A percentile compares a stretch with the other conserved stretches of the same genome.
These are phyloP conservation scores for Muntiacus muntjak DNA, from an alignment of 2,113 vertebrate species.

Conservation along the genomic window DNA sequence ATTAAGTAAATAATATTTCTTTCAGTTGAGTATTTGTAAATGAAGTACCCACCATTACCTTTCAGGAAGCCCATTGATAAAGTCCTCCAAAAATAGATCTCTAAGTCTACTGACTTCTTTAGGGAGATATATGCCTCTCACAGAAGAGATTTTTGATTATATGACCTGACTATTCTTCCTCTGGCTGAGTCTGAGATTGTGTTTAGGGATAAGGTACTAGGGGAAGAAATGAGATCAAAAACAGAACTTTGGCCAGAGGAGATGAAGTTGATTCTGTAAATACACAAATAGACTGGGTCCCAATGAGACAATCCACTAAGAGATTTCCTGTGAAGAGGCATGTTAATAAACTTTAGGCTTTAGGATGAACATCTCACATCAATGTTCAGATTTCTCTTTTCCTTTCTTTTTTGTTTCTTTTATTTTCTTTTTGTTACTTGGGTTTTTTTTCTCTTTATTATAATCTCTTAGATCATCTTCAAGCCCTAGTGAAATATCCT, in stretches of 20 bases:
- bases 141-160: constrained; percentile 5
- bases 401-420: background rate
- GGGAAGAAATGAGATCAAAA: background rate
- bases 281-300: background rate
- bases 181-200: background rate
- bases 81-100: background rate
- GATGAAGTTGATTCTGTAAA: background rate
- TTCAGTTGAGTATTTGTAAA: background rate
- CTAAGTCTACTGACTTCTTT: background rate
- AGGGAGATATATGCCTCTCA: background rate
- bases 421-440: background rate
- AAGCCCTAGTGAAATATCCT: background rate
- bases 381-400: background rate
- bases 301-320: background rate
- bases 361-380: background rate
- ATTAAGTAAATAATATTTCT: background rate
- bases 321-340: background rate
- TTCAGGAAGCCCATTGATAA: background rate
- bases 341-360: background rate
- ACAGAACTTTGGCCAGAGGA: background rate
- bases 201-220: background rate
- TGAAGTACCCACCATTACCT: background rate
- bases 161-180: background rate
- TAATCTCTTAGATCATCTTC: background rate
- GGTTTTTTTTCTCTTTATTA: background rate